Conservation (phyloP, 2,888 invertebrate species). For the Andrena fulva region DNA sequence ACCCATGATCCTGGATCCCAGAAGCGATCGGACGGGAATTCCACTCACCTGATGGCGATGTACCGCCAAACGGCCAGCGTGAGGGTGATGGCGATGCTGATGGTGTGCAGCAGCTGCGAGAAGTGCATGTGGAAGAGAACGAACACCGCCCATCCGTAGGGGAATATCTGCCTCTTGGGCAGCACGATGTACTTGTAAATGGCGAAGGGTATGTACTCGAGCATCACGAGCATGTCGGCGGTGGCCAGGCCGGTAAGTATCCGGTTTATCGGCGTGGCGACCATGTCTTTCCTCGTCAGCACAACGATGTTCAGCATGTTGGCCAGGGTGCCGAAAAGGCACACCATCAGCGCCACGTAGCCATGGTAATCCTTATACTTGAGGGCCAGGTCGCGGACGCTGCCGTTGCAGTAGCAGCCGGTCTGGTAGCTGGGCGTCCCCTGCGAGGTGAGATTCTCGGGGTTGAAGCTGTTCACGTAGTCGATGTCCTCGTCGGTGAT, state of each 20-base stretch:
- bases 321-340: constrained; percentile 94
- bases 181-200: constrained; percentile 89
- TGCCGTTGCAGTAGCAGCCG: constrained; percentile 87
- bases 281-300: constrained; percentile 92
- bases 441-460: constrained; percentile 40
- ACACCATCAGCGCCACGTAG: constrained; percentile 93
- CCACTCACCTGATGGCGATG: constrained; percentile 90
- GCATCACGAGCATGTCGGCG: constrained; percentile 95
- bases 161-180: constrained; percentile 88
- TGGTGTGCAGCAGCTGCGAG: constrained; percentile 92
- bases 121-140: constrained; percentile 93
- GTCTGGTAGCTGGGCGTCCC: not conserved
- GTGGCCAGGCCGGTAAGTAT: constrained; percentile 94
- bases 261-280: constrained; percentile 93
- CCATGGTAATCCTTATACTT: constrained; percentile 92
- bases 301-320: constrained; percentile 95
- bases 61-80: constrained; percentile 95
- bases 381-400: constrained; percentile 87
- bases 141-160: constrained; percentile 90
- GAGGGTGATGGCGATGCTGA: constrained; percentile 92
- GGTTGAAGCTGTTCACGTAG: constrained; percentile 72
- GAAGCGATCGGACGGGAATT: not conserved
- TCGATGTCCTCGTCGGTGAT: constrained; percentile 79
- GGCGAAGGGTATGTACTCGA: constrained; percentile 93
- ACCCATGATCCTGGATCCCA: not conserved